Evolutionary conservation across 2,797 vertebrate genomes (phyloP), one percentile per base, ranked within the genome.

Genomic region (Eulemur albifrons): DNA sequence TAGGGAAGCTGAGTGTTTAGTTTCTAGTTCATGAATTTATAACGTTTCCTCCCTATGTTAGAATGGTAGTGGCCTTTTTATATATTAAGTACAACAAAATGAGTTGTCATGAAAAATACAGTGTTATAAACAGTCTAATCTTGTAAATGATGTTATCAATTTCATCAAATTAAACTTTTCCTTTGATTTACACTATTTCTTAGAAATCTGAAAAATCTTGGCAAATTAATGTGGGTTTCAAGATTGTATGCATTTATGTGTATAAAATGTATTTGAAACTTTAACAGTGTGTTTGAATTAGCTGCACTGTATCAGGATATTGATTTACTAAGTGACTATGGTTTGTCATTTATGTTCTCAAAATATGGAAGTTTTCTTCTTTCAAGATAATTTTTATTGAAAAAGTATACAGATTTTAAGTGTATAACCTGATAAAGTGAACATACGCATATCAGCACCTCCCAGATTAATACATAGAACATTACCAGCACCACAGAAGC

Each of bases 341-440:
- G 25, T 87, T 95, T 82, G 75, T 95, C 38, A 40, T 88, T 97
- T 90, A 77, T 92, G 38, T 52, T 93, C 65, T 70, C n/a, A 88
- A 91, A 85, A 77, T 85, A 81, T 43, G 10, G 20, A 77, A 50
- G 1, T n/a, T 84, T 93, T 94, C 87, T 63, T 88, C 57, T 59
- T 87, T 70, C 14, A 91, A 85, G 63, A 92, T 5, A 79, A n/a
- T 72, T 96, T 93, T 84, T 83, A 90, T 38, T 80, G 48, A 97
- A 17, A 92, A 70, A 69, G 32, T 83, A 54, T 48, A 32, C 0
- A 17, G 35, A 83, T 54, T 48, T 65, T 96, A 92, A 83, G 8
- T 93, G 35, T 77, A 88, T 32, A 90, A 5, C 32, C 76, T 91
- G 43, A 25, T 92, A 65, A 59, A 50, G 12, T 82, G 21, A 54